Conservation (phyloP, 2,113 vertebrate species). For the Misgurnus anguillicaudatus region DNA sequence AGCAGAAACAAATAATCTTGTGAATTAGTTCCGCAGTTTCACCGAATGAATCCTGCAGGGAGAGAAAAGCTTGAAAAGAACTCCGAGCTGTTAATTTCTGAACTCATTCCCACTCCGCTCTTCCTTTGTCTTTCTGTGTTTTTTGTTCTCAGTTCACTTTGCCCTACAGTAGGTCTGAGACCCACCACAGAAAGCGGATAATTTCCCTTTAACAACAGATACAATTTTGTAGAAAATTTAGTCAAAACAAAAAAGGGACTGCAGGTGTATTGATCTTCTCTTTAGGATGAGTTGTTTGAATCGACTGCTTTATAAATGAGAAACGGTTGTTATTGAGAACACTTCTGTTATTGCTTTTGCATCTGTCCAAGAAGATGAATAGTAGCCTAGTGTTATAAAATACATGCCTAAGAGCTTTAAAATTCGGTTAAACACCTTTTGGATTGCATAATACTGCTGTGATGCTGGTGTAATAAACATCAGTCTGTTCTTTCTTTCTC, state of each 20-base stretch:
- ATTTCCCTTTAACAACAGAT: background rate
- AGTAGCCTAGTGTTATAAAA: too few species aligned
- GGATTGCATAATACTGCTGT: too few species aligned
- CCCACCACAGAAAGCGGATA: background rate
- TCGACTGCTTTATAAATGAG: too few species aligned
- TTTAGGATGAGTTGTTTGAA: too few species aligned
- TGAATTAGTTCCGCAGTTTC: conserved; percentile 40
- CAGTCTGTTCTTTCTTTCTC: too few species aligned
- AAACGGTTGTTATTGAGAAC: too few species aligned
- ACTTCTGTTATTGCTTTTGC: too few species aligned
- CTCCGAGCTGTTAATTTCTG: background rate
- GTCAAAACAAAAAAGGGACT: background rate
- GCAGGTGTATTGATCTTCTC: background rate
- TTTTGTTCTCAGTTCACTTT: background rate
- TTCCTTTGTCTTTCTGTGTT: background rate
- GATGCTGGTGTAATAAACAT: too few species aligned
- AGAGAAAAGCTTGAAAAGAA: background rate
- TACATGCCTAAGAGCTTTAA: too few species aligned
- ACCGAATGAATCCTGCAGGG: conserved; percentile 24
- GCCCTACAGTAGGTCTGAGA: background rate
- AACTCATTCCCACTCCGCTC: background rate
- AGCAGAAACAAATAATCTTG: conserved; percentile 28
- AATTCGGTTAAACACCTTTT: too few species aligned
- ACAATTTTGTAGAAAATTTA: background rate
- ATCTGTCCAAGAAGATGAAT: too few species aligned